phyloP scores from a whole-genome alignment of 2,113 vertebrate genomes.

The Girardinichthys multiradiatus region DNA sequence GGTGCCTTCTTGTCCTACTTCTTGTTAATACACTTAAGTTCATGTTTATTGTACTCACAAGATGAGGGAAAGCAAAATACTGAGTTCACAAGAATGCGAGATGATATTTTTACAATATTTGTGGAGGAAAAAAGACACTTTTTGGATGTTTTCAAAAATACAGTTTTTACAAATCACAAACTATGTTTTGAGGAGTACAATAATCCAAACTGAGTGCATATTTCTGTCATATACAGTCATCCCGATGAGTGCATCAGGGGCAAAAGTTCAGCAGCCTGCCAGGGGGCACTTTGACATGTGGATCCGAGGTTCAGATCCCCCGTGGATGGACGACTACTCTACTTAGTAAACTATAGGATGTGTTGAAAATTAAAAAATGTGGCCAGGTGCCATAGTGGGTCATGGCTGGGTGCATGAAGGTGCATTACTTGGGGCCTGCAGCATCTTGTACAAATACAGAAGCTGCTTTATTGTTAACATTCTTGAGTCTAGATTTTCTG shows the following conservation, averaged over 20 bases:
- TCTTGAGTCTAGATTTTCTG: neutral
- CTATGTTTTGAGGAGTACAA: neutral
- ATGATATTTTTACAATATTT: neutral
- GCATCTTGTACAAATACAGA: neutral
- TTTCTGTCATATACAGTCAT: neutral
- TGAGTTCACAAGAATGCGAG: neutral
- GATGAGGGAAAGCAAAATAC: no score
- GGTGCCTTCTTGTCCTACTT: no score
- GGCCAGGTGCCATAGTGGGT: neutral
- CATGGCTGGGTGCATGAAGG: neutral
- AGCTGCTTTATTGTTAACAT: neutral
- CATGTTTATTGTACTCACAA: no score
- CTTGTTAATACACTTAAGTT: no score
- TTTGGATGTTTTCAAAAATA: neutral
- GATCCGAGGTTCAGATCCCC: neutral
- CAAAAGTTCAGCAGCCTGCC: conserved; percentile 3
- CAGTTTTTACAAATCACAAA: neutral
- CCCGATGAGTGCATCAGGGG: neutral
- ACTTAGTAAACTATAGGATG: neutral
- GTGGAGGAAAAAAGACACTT: neutral
- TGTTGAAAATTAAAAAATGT: neutral
- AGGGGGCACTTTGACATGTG: neutral
- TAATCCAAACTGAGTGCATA: neutral
- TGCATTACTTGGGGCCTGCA: neutral
- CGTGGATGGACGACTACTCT: neutral